Base-by-base conservation (phyloP, 2,888 invertebrate species). In the Psylliodes chrysocephalus region DNA sequence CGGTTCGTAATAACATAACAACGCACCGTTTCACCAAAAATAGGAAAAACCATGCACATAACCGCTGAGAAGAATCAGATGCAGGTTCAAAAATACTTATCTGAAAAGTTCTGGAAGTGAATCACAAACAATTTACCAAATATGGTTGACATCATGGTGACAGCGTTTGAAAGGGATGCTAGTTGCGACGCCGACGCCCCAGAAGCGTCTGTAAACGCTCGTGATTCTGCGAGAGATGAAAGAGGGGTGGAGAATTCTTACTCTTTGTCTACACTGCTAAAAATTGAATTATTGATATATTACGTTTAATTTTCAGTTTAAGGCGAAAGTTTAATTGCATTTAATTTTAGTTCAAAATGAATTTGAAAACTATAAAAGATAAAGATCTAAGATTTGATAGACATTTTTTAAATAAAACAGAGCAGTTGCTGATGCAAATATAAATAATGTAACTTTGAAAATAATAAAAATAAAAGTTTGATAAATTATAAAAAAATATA, bases 121-220 rank as follows among this genome's bases (percentile, higher is more conserved):
- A 68, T 74, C 72, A 71, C 72, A 73, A 73, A 75, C 72, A 77
- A 78, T 78, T 76, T 75, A 71, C 38, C 51, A 59, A 59, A 49
- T 59, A 59, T 70, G 70, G 73, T 74, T 79, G 78, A 79, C 77
- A 74, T 77, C 74, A 74, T 69, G 72, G 75, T 79, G 78, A 78
- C 78, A 79, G 75, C 67, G 60, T 47, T 18, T 55, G 55, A 64
- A 60, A 54, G 60, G 64, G 51, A 55, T 49, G 64, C 64, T 76
- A 78, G 77, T 74, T 68, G 73, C 77, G 78, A 79, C 81, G 81
- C 76, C 81, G 81, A 81, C 82, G 81, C 81, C 81, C 81, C 79
- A 77, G 77, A 69, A 77, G 76, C 79, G 76, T 79, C 80, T 76
- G 75, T 77, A 77, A 75, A 74, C 76, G 74, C 74, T 76, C 75